phyloP scores from a whole-genome alignment of 2,888 invertebrate genomes.

The Himalopsyche tibetana region DNA sequence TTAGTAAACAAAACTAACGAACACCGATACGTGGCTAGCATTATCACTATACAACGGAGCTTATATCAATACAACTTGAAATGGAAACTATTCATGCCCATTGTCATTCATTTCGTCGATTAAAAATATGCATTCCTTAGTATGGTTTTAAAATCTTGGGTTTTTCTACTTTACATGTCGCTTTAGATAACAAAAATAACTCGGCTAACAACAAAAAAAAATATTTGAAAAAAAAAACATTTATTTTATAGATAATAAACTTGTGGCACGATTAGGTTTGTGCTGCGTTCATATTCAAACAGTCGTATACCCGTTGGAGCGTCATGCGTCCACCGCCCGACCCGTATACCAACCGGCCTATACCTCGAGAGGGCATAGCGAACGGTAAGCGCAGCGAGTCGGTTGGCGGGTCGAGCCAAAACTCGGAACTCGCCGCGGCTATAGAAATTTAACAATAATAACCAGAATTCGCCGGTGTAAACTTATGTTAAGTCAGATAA shows the following conservation, averaged over 20 bases:
- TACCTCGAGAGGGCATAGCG: constrained; percentile 59
- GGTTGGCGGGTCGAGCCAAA: constrained; percentile 48
- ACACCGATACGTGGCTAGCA: too few relatives aligned
- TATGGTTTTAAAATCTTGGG: too few relatives aligned
- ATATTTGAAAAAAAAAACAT: not conserved
- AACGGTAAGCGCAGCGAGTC: constrained; percentile 55
- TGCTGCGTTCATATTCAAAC: constrained; percentile 15
- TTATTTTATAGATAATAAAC: not conserved
- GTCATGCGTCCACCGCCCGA: constrained; percentile 54
- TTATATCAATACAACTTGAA: too few relatives aligned
- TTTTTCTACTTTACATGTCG: too few relatives aligned
- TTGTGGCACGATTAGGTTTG: constrained; percentile 37
- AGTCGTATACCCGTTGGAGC: constrained; percentile 32
- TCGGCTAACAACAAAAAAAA: too few relatives aligned
- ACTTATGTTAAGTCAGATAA: constrained; percentile 39
- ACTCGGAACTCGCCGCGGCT: not conserved
- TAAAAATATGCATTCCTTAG: too few relatives aligned
- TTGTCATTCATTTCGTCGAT: not conserved
- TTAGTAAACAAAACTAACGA: constrained; percentile 20
- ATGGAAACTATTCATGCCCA: not conserved
- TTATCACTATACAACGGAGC: too few relatives aligned
- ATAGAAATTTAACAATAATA: constrained; percentile 36
- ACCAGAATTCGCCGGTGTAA: constrained; percentile 29
- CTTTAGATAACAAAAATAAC: too few relatives aligned
- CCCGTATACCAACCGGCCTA: constrained; percentile 51